Evolutionary conservation across 2,113 vertebrate genomes (phyloP), one percentile per base, ranked within the genome.

Genomic region (Aix galericulata): DNA sequence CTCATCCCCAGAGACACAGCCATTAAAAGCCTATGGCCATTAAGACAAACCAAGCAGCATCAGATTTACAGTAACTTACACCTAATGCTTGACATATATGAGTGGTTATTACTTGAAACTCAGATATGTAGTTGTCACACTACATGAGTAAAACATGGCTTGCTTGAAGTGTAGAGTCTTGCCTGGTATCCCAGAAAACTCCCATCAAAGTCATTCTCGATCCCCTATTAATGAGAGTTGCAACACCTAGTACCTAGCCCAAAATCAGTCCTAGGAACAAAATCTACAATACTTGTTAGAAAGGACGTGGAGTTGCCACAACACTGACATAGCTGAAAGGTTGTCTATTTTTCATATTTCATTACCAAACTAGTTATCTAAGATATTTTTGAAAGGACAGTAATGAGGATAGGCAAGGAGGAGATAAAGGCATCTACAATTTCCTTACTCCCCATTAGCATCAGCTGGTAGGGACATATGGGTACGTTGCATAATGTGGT

Each of bases 401-500:
- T 42, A 56, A 73, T 68, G 31, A 50, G 52, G 52, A 88, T 67
- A 68, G 40, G 46, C 38, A 48, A 4, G 12, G 50, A 71, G 26
- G 31, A 86, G 26, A 48, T 32, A 53, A 46, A 80, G 44, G 44
- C n/a, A 71, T 25, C 52, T 36, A 32, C 29, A 23, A 2, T 53
- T 72, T 82, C 21, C 44, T n/a, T 72, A 22, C 6, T 75, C 26
- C 10, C 48, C 7, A 26, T 50, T 34, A 72, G n/a, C 34, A 69
- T 6, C 23, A 63, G 42, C 27, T 40, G 32, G 4, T 59, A 60
- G 31, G 31, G 40, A 48, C 6, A 36, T 32, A 36, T 2, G 15
- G 38, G 38, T 25, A 48, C 2, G 0, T 77, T 67, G 46, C 3
- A 6, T 1, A 1, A 53, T 52, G 27, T 73, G 29, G 26, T 78